phyloP scores from a whole-genome alignment of 2,113 vertebrate species.

The Narcine bancroftii region DNA sequence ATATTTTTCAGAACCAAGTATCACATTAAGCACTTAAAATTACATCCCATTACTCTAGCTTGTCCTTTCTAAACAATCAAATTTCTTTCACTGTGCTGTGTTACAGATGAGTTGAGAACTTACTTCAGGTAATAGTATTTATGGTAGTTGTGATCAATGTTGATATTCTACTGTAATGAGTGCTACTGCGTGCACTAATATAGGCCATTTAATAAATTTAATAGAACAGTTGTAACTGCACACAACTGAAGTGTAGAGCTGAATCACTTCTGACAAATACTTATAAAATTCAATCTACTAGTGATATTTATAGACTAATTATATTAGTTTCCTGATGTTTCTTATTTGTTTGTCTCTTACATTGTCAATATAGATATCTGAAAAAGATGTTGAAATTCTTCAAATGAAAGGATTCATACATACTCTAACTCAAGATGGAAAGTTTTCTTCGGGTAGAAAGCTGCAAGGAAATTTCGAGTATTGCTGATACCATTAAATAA shows the following conservation, averaged over 20 bases:
- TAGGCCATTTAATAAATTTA: neutral
- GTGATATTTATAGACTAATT: neutral
- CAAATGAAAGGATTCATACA: slow-evolving; percentile 16
- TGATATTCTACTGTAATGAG: neutral
- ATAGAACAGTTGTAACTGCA: neutral
- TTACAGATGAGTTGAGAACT: neutral
- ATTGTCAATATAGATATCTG: slow-evolving; percentile 36
- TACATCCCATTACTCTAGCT: neutral
- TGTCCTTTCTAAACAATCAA: neutral
- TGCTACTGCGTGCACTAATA: neutral
- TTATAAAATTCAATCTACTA: neutral
- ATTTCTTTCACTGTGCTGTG: neutral
- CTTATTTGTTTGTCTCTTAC: neutral
- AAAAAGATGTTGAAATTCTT: slow-evolving; percentile 38
- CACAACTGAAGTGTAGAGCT: neutral
- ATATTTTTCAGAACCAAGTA: neutral
- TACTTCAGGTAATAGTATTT: neutral
- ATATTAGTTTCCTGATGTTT: neutral
- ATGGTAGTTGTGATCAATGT: neutral
- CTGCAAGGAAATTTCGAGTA: slow-evolving; percentile 37
- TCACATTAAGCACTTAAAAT: neutral
- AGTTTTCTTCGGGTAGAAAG: slow-evolving; percentile 67
- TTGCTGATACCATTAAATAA: slow-evolving; percentile 16
- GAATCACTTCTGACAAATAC: no score
- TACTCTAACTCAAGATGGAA: slow-evolving; percentile 49